A percentile compares a stretch with the other conserved stretches of the same genome.
phyloP scores from a whole-genome alignment of 2,888 invertebrate genomes.

The Drosophila meridiana region DNA sequence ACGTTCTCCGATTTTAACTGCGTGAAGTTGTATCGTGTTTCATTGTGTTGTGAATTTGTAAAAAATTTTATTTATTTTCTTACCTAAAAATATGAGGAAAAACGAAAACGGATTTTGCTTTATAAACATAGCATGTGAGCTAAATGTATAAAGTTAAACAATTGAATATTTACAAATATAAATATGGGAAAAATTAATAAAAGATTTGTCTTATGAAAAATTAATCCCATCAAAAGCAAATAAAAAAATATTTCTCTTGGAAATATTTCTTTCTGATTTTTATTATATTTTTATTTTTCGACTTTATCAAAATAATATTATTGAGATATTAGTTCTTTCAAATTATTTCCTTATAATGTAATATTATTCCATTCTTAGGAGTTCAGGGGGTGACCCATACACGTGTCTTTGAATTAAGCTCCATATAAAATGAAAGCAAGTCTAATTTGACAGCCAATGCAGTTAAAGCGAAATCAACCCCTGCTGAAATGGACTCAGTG shows the following conservation, averaged over 20 bases:
- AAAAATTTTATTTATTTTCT: too few relatives aligned
- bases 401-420: slow-evolving; percentile 44
- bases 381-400: slow-evolving; percentile 26
- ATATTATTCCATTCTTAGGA: neutral
- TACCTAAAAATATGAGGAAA: too few relatives aligned
- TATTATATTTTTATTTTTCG: neutral
- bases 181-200: neutral
- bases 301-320: neutral
- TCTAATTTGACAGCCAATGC: slow-evolving; percentile 42
- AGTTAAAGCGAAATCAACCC: slow-evolving; percentile 30
- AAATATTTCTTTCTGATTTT: neutral
- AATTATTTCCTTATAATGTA: neutral
- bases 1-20: too few relatives aligned
- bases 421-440: slow-evolving; percentile 32
- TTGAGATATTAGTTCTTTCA: neutral
- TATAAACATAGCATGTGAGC: too few relatives aligned
- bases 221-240: too few relatives aligned
- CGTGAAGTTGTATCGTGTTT: too few relatives aligned
- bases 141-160: too few relatives aligned
- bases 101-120: too few relatives aligned
- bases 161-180: too few relatives aligned
- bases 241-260: neutral
- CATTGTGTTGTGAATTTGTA: too few relatives aligned
- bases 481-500: neutral
- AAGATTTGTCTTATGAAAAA: neutral